Conservation (phyloP, 2,888 invertebrate species). For the Lissocephala sabroskyi region DNA sequence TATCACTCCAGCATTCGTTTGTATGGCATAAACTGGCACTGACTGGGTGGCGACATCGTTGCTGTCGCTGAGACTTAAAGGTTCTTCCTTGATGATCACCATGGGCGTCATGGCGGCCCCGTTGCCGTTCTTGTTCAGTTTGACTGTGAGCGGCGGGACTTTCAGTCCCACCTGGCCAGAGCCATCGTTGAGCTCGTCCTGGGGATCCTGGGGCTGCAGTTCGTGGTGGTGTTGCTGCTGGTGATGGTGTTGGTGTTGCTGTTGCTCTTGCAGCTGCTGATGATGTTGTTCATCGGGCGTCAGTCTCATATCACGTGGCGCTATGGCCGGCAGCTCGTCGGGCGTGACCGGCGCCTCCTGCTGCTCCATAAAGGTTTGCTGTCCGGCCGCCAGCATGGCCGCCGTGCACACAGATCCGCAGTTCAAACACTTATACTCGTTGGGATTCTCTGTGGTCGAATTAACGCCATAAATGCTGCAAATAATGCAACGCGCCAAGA, state of each 20-base stretch:
- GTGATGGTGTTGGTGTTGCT: slow-evolving; percentile 45
- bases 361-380: slow-evolving; percentile 64
- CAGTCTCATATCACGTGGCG: slow-evolving; percentile 67
- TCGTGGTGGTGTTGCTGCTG: slow-evolving; percentile 44
- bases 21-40: slow-evolving; percentile 67
- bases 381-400: slow-evolving; percentile 50
- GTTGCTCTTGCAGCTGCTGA: slow-evolving; percentile 51
- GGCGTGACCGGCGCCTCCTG: slow-evolving; percentile 61
- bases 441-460: slow-evolving; percentile 63
- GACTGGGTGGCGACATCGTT: slow-evolving; percentile 50
- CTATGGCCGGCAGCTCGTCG: slow-evolving; percentile 61
- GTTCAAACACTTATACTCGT: slow-evolving; percentile 69
- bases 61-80: slow-evolving; percentile 56
- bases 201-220: slow-evolving; percentile 31
- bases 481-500: slow-evolving; percentile 68
- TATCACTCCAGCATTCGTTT: slow-evolving; percentile 53
- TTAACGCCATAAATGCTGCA: slow-evolving; percentile 69
- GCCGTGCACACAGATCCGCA: slow-evolving; percentile 67
- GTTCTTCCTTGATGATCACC: slow-evolving; percentile 69
- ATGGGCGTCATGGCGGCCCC: slow-evolving; percentile 59
- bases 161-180: slow-evolving; percentile 45
- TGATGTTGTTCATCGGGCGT: slow-evolving; percentile 58
- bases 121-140: slow-evolving; percentile 66
- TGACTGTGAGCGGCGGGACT: slow-evolving; percentile 69
- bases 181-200: slow-evolving; percentile 35